Evolutionary conservation across 2,797 vertebrate species (phyloP).

Genomic region (Phalanger gymnotis): DNA sequence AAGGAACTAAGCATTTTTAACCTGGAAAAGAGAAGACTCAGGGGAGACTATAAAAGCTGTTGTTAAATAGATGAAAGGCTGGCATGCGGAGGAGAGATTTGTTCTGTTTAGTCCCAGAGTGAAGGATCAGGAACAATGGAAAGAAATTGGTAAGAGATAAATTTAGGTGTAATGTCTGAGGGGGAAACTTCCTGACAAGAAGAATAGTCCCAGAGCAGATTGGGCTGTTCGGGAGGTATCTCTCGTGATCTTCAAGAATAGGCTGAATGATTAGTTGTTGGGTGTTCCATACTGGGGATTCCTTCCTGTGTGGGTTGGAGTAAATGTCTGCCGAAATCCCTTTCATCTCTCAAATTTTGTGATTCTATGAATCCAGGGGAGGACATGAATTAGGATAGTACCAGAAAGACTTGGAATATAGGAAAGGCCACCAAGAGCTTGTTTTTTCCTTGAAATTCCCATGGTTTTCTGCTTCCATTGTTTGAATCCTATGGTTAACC

Average conservation of each 20-base stretch:
- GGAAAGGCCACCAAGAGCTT: too few species aligned
- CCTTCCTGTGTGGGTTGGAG: not conserved
- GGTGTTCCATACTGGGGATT: not conserved
- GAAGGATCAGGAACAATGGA: not conserved
- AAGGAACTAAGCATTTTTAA: not conserved
- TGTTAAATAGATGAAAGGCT: not conserved
- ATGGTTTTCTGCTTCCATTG: not conserved
- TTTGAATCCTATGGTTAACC: not conserved
- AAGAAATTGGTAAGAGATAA: not conserved
- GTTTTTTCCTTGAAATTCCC: not conserved
- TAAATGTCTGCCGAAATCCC: not conserved
- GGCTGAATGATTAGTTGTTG: not conserved
- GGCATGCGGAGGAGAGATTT: not conserved
- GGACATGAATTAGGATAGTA: too few species aligned
- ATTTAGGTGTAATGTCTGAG: not conserved
- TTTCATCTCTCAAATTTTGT: not conserved
- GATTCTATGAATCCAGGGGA: not conserved
- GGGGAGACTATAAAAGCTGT: not conserved
- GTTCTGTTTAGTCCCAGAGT: not conserved
- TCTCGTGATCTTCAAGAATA: not conserved
- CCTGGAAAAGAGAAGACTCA: not conserved
- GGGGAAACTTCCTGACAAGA: not conserved
- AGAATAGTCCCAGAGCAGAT: not conserved
- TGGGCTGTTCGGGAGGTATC: not conserved
- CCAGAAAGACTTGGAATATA: not conserved